Conservation (phyloP, 2,113 vertebrate genomes). For the Siniperca knerii region DNA sequence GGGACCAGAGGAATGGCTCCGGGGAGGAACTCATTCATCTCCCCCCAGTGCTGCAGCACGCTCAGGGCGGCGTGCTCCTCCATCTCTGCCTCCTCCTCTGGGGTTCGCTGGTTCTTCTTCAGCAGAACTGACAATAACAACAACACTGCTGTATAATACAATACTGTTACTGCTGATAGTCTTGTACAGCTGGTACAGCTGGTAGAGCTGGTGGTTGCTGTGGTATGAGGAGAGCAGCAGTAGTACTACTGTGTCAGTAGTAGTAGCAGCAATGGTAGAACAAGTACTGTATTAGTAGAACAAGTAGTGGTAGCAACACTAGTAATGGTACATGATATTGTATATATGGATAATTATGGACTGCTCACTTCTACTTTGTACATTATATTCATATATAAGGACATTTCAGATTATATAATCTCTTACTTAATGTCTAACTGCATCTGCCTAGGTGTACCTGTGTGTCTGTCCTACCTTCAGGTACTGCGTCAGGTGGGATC, state of each 20-base stretch:
- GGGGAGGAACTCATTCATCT: constrained; percentile 88
- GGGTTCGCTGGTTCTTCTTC: constrained; percentile 82
- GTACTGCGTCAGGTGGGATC: constrained; percentile 86
- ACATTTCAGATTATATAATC: neutral
- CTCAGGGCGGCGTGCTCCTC: constrained; percentile 91
- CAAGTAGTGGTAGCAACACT: neutral
- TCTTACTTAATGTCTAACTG: neutral
- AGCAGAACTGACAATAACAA: constrained; percentile 76
- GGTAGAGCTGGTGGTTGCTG: neutral
- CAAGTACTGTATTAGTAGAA: neutral
- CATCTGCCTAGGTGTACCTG: neutral
- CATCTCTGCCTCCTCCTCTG: constrained; percentile 76
- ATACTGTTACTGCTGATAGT: neutral
- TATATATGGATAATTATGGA: neutral
- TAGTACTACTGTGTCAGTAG: neutral
- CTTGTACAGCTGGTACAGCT: neutral
- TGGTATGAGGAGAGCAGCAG: neutral
- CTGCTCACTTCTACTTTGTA: neutral
- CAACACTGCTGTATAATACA: neutral
- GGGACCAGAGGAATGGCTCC: constrained; percentile 89
- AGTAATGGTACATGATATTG: neutral
- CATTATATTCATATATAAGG: neutral
- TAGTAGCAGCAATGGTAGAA: neutral
- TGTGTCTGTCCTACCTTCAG: constrained; percentile 85
- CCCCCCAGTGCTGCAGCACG: constrained; percentile 90